These are phyloP conservation scores for Deroplatys truncata DNA, from an alignment of 2,888 invertebrate genomes.

Conservation along the genomic window DNA sequence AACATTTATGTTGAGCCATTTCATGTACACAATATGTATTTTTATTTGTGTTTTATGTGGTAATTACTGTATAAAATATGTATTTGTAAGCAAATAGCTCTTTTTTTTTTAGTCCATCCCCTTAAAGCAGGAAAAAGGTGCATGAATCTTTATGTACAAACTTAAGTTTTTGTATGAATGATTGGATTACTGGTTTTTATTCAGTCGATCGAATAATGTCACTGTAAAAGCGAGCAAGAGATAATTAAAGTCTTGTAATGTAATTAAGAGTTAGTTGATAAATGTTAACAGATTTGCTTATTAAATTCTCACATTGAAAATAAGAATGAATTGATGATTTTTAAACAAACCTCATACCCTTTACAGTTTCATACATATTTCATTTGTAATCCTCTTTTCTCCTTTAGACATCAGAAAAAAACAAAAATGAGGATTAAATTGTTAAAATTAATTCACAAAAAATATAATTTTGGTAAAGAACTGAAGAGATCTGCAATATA, in stretches of 20 bases:
- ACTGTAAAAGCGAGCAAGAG: neutral
- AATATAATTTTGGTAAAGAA: too few relatives aligned
- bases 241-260: slow-evolving; percentile 13
- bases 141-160: slow-evolving; percentile 5
- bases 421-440: too few relatives aligned
- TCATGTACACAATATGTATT: neutral
- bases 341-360: neutral
- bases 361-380: neutral
- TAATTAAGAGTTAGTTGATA: slow-evolving; percentile 13
- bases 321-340: neutral
- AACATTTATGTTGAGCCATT: neutral
- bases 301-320: slow-evolving; percentile 26
- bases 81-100: neutral
- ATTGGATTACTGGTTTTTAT: neutral
- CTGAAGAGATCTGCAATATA: too few relatives aligned
- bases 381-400: neutral
- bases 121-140: neutral
- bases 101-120: neutral
- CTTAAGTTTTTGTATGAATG: neutral
- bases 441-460: too few relatives aligned
- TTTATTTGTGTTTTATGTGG: neutral
- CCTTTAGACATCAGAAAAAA: neutral
- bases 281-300: slow-evolving; percentile 29
- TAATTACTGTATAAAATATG: neutral
- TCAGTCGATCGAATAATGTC: neutral